These are phyloP conservation scores for Rhabdomys dilectus DNA, from an alignment of 2,113 vertebrate genomes.

Conservation along the genomic window DNA sequence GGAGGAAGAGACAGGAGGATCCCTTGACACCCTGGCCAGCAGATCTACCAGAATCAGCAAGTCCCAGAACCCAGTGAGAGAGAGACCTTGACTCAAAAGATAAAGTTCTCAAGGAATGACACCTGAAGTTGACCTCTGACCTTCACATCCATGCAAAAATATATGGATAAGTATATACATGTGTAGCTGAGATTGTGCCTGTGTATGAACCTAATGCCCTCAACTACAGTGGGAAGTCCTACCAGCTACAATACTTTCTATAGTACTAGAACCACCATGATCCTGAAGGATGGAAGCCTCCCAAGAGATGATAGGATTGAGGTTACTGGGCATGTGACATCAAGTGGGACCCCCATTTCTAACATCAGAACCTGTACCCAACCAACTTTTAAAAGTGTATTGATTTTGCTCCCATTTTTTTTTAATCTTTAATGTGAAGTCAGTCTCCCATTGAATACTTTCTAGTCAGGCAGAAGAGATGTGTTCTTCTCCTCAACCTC, in stretches of 20 bases:
- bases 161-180: not conserved
- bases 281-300: not conserved
- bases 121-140: not conserved
- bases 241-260: not conserved
- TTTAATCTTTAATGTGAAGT: too few species aligned
- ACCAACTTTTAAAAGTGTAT: too few species aligned
- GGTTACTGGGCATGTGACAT: too few species aligned
- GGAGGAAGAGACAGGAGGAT: not conserved
- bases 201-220: fast-evolving
- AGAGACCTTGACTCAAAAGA: not conserved
- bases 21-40: not conserved
- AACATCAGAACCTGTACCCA: too few species aligned
- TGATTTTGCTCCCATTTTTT: too few species aligned
- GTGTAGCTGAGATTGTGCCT: not conserved
- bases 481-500: not conserved
- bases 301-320: not conserved
- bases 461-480: not conserved
- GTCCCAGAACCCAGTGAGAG: not conserved
- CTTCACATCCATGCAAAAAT: not conserved
- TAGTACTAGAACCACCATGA: too few species aligned
- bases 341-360: too few species aligned
- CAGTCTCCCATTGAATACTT: not conserved
- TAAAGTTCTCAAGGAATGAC: not conserved
- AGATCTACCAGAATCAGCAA: not conserved
- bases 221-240: not conserved